Conservation (phyloP, 2,113 vertebrate species). For the Strigops habroptila region DNA sequence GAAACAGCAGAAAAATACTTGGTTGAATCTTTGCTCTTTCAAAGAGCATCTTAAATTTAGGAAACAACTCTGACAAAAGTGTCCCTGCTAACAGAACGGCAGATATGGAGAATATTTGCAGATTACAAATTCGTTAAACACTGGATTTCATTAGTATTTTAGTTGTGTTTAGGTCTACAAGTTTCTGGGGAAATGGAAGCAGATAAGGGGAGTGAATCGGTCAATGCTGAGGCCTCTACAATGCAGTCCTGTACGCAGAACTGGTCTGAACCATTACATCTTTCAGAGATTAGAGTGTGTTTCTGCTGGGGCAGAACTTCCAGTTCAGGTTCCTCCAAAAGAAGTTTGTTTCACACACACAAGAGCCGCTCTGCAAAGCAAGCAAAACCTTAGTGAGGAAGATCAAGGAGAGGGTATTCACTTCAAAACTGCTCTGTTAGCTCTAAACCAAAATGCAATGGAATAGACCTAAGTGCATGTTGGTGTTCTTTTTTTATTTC, state of each 20-base stretch:
- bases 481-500: background rate
- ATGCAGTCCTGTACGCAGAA: background rate
- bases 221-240: background rate
- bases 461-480: background rate
- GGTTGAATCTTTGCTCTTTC: background rate
- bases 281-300: background rate
- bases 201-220: background rate
- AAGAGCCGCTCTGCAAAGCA: background rate
- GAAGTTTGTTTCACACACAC: background rate
- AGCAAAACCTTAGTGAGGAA: background rate
- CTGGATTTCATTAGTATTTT: background rate
- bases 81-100: background rate
- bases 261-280: background rate
- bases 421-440: background rate
- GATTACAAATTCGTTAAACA: background rate
- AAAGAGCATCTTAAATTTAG: background rate
- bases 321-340: background rate
- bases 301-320: background rate
- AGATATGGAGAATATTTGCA: background rate
- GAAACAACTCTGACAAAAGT: background rate
- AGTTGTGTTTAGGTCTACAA: background rate
- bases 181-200: background rate
- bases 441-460: background rate
- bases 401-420: background rate
- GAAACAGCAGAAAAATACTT: background rate